Base-by-base conservation (phyloP, 2,888 invertebrate species). In the Germaria angustata region DNA sequence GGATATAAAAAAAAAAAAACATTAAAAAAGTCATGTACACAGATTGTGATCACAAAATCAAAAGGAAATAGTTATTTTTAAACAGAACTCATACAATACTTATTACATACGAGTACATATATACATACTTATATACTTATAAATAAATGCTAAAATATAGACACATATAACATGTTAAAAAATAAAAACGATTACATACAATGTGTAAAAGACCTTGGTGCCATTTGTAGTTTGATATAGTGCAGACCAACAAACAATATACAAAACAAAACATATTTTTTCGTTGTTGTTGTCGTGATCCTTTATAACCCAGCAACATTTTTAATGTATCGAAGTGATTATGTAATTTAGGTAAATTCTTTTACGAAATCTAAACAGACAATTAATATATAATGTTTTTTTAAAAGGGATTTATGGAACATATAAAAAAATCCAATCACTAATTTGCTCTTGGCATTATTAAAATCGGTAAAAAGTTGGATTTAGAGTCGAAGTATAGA, bases 231-330 rank as follows among this genome's bases (percentile, higher is more conserved):
- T 57, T 79, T 28, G 13, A 77, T 75, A 83, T 65, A 85, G 81
- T 84, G 76, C 84, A 85, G 78, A 84, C 84, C 85, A 84, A 80
- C 83, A 72, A 81, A 69, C 83, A 72, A 81, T 68, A 71, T 84
- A 82, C 46, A 61, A 73, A 84, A 86, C 77, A 83, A 80, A 73
- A 53, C 32, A 53, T 32, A 84, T 81, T 84, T 11, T 49, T 15
- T 68, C 49, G 11, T 22, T 24, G 4, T 24, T 15, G 11, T 22
- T 24, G 4, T 24, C 11, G 15, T 34, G 7, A 34, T 49, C 17
- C 15, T 49, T 57, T 5, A 57, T 28, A 76, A 66, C 66, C 65
- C 75, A 76, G 66, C 75, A 57, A 57, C 13, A 49, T 66, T 66
- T 72, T 49, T 28, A n/a, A n/a, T n/a, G n/a, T n/a, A n/a, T n/a